Base-by-base conservation (phyloP, 2,113 vertebrate species). In the Toxotes chatareus region DNA sequence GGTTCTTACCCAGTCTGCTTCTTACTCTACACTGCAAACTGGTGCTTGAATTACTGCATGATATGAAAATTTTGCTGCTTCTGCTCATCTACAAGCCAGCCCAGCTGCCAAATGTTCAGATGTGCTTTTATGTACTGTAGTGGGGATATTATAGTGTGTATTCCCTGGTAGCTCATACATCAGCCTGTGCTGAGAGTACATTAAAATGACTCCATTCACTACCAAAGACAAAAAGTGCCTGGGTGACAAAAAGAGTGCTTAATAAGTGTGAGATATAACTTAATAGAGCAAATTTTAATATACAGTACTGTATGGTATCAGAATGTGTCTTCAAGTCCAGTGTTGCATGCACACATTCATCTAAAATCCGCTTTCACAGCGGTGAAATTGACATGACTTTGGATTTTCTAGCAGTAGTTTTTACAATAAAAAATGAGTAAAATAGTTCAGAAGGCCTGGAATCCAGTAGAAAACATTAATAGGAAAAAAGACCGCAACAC, bases 71-170 rank as follows among this genome's bases (percentile, higher is more conserved):
- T 87, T 67, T 85, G 78, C 77, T 80, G 86, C 74, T 85, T 70
- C 51, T 77, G 87, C 79, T 89, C 76, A 75, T 86, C 77, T 64
- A 51, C 65, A 62, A 63, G 62, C 49, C 51, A 60, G 74, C 51
- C 57, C 62, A 44, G 73, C 83, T 79, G 75, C 80, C 80, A 77
- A 84, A 86, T 79, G 76, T 68, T 91, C 79, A 84, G 84, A 86
- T 75, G 73, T 84, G 77, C 71, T 89, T 89, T 91, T 84, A 89
- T 82, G 83, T 82, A 66, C 77, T 86, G 79, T 76, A 42, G 79
- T 40, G 0, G 62, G 72, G 27, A 79, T 83, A 75, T 70, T 40
- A 76, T 79, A 64, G 63, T 67, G 36, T 82, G 59, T 46, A 72
- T 72, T 75, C 76, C 56, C 79, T 31, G 42, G 40, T n/a, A 83